Conservation (phyloP, 2,797 vertebrate species). For the Platalea minor region DNA sequence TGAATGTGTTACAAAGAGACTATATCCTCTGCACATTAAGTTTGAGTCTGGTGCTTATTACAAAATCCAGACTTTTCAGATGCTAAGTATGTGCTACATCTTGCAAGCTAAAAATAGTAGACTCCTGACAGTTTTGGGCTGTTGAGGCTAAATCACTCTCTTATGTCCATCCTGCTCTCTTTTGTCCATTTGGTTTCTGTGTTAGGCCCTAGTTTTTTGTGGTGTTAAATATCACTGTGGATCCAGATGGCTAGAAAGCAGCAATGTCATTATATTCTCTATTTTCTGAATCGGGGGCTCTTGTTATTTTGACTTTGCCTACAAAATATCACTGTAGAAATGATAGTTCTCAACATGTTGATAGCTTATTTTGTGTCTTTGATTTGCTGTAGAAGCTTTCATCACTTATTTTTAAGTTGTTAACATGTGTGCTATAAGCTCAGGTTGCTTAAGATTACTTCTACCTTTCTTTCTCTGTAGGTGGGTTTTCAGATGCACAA, state of each 20-base stretch:
- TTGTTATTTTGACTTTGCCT: not conserved
- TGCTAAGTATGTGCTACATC: constrained; percentile 42
- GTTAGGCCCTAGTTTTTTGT: not conserved
- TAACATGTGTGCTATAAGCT: not conserved
- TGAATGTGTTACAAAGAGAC: constrained; percentile 61
- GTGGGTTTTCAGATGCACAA: not conserved
- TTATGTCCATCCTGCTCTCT: not conserved
- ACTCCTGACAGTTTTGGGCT: not conserved
- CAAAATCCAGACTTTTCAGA: constrained; percentile 68
- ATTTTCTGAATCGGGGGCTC: not conserved
- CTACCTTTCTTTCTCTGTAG: not conserved
- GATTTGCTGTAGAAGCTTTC: not conserved
- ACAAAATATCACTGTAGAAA: not conserved
- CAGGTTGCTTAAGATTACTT: not conserved
- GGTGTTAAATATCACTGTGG: not conserved
- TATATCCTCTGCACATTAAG: constrained; percentile 69
- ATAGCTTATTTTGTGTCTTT: not conserved
- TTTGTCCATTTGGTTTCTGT: not conserved
- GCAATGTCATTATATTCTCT: not conserved
- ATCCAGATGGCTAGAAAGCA: not conserved
- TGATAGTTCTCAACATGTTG: not conserved
- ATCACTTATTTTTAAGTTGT: not conserved
- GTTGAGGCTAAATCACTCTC: not conserved
- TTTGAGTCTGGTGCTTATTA: constrained; percentile 66
- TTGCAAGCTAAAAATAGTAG: constrained; percentile 27